phyloP scores from a whole-genome alignment of 1,140 invertebrate species.

The Pectinophora gossypiella region DNA sequence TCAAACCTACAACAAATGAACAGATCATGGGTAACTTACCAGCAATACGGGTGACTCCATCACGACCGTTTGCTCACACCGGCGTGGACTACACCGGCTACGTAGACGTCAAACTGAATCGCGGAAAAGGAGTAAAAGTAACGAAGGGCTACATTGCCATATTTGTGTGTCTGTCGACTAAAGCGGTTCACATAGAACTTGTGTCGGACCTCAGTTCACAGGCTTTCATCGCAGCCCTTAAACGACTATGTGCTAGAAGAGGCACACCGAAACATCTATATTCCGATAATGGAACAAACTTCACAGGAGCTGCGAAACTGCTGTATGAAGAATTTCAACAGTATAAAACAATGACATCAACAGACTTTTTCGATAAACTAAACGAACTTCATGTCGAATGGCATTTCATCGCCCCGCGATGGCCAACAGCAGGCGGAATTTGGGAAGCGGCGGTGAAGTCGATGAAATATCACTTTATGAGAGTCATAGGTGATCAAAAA shows the following conservation, averaged over 20 bases:
- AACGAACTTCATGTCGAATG: background rate
- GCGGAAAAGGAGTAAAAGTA: background rate
- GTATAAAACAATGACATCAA: background rate
- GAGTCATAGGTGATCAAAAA: background rate
- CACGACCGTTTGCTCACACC: background rate
- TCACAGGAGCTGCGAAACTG: background rate
- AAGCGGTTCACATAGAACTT: background rate
- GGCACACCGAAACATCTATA: background rate
- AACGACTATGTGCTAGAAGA: background rate
- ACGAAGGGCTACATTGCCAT: background rate
- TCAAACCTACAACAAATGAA: background rate
- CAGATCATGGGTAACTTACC: background rate
- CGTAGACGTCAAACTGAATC: background rate
- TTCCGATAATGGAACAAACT: background rate
- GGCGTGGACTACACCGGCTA: background rate
- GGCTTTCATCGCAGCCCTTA: background rate
- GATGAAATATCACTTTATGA: background rate
- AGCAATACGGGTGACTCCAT: background rate
- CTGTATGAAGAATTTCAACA: background rate
- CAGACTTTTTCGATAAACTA: conserved; percentile 4
- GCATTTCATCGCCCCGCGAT: background rate
- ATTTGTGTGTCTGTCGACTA: background rate
- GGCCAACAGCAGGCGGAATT: background rate
- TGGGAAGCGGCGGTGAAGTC: background rate
- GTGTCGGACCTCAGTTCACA: background rate